Evolutionary conservation across 2,888 invertebrate genomes (phyloP), one percentile per base, ranked within the genome.

Genomic region (Melikaiella ostensackeni): DNA sequence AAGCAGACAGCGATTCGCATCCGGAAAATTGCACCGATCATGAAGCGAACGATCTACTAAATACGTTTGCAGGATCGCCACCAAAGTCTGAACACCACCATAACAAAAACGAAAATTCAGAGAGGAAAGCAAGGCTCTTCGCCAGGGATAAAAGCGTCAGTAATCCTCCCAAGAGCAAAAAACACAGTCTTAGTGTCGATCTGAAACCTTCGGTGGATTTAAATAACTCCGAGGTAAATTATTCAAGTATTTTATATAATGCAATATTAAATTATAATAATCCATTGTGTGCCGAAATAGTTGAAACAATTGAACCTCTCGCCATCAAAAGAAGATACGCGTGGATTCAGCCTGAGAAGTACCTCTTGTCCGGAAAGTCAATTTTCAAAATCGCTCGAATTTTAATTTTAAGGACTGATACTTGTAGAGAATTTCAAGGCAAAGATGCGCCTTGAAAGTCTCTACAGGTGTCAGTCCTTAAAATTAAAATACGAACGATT

Each of bases 11-110:
- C 57, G 93, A 93, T 82, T 92, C 92, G 6, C 93, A 93, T 85
- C 92, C 93, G 64, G 93, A 93, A 78, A 92, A 92, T 85, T 94
- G 94, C 92, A 94, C 95, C 38, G 95, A 96, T 91, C 94, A 94
- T 78, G 95, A 95, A 89, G 94, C 94, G 46, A 95, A 95, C 78
- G 95, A 95, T 88, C 88, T 94, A 92, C 76, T 80, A 73, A 88
- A 92, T 92, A 78, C 92, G 91, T 61, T 94, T 92, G 86, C 95
- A 92, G 85, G 95, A 21, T 94, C 95, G 77, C 93, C 94, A 0
- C 94, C 94, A 0, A 94, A 93, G 81, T 93, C 93, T 19, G 92
- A 93, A 57, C 93, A 92, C 1, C 93, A 93, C 1, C 93, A 93
- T 19, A 93, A 92, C 89, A 93, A 94, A 89, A 93, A 91, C 86